Base-by-base conservation (phyloP, 2,888 invertebrate species). In the Mythimna pallens region DNA sequence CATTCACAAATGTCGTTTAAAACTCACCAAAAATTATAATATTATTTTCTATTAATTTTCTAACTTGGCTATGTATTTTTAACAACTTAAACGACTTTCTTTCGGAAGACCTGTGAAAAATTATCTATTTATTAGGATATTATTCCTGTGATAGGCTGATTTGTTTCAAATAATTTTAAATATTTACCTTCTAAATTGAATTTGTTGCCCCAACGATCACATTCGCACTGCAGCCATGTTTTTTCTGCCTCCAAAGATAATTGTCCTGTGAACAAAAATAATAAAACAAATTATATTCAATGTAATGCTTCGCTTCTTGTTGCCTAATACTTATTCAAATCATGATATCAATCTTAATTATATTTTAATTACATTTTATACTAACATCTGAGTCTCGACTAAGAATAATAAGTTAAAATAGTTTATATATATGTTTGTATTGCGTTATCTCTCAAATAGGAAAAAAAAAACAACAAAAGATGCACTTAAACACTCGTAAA, bases 191-290 rank as follows among this genome's bases (percentile, higher is more conserved):
- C 98, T 93, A 98, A 96, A 96, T 98, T 97, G 94, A 97, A 98
- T 94, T 97, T 97, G 90, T 98, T 97, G 87, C 98, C 98, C 98
- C 98, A 98, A 89, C 98, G 97, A 93, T 98, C 98, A 93, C 98
- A 98, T 96, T 98, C 98, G 92, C 98, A 98, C 94, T 98, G 98
- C 88, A 98, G 96, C 98, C 98, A 98, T 84, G 98, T 98, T 94
- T 98, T 98, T 94, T 98, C 98, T 78, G 98, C 98, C 94, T 98
- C 98, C 92, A 98, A 96, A 76, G 98, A 98, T 90, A 98, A 97
- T 97, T 98, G 98, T 91, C 98, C 98, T 98, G 95, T 73, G 94
- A 94, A 85, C 83, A 59, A 61, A 47, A 70, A 61, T 30, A 14
- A 43, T 69, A 36, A 81, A 83, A 78, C 25, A 10, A 66, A 62